Conservation (phyloP, 2,888 invertebrate genomes). For the Chydorus sphaericus region DNA sequence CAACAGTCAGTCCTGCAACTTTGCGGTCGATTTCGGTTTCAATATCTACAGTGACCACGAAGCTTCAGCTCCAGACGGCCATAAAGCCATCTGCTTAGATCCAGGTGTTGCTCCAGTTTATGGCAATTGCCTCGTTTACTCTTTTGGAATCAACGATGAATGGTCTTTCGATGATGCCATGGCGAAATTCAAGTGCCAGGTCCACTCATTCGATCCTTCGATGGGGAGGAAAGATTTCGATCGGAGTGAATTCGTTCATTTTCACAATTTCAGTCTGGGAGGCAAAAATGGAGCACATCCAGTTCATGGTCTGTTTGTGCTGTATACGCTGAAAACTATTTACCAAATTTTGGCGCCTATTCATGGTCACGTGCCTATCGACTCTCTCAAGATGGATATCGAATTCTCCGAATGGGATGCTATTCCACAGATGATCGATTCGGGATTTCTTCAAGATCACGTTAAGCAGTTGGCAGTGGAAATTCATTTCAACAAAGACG, state of each 20-base stretch:
- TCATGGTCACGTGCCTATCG: neutral
- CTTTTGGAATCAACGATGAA: neutral
- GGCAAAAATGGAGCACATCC: neutral
- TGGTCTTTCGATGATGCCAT: neutral
- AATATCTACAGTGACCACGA: neutral
- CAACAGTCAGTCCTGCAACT: neutral
- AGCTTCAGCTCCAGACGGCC: neutral
- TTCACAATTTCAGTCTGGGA: neutral
- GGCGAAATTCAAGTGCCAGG: neutral
- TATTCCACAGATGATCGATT: neutral
- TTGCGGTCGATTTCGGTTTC: neutral
- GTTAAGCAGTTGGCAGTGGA: neutral
- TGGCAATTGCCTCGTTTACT: neutral
- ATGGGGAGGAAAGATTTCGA: neutral
- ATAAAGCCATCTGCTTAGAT: slow-evolving; percentile 4
- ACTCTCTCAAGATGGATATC: neutral
- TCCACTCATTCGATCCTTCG: neutral
- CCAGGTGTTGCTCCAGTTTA: neutral
- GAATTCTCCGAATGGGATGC: neutral
- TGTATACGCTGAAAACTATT: neutral
- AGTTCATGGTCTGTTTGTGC: neutral
- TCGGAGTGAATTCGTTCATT: neutral
- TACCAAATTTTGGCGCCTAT: neutral
- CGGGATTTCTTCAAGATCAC: neutral
- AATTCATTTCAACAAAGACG: neutral